These are phyloP conservation scores for Furnarius figulus DNA, from an alignment of 2,113 vertebrate genomes.

Conservation along the genomic window DNA sequence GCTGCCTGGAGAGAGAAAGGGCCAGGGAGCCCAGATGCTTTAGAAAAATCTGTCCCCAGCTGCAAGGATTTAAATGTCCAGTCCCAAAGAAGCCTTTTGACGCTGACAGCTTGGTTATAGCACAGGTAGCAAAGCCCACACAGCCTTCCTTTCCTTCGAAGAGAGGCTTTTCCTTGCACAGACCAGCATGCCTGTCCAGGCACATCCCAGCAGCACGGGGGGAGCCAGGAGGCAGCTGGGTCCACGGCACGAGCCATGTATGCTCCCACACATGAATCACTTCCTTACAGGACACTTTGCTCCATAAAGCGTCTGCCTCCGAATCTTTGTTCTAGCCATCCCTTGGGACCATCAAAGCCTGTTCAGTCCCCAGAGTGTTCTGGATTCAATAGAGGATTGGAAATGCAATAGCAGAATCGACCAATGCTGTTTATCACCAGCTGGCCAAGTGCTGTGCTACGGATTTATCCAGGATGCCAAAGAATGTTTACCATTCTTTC, in stretches of 20 bases:
- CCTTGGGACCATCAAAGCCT: not conserved
- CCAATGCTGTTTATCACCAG: not conserved
- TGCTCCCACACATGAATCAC: not conserved
- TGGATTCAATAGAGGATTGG: not conserved
- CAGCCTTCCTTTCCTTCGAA: not conserved
- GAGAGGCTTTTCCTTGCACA: not conserved
- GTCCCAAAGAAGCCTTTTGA: not conserved
- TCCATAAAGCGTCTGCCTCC: not conserved
- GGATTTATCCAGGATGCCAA: not conserved
- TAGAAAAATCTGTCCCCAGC: not conserved
- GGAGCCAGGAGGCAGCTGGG: not conserved
- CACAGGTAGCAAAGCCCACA: not conserved
- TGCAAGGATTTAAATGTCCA: not conserved
- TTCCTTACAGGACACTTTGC: not conserved
- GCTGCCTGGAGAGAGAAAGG: not conserved
- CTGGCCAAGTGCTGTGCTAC: not conserved
- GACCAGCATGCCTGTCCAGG: not conserved
- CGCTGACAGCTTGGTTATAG: not conserved
- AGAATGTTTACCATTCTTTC: not conserved
- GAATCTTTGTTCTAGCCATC: not conserved
- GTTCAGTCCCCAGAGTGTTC: not conserved
- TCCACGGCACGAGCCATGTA: not conserved
- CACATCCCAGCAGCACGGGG: not conserved
- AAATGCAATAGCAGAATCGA: not conserved
- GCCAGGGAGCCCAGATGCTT: not conserved